Conservation (phyloP, 2,888 invertebrate genomes). For the Tetragonula carbonaria region DNA sequence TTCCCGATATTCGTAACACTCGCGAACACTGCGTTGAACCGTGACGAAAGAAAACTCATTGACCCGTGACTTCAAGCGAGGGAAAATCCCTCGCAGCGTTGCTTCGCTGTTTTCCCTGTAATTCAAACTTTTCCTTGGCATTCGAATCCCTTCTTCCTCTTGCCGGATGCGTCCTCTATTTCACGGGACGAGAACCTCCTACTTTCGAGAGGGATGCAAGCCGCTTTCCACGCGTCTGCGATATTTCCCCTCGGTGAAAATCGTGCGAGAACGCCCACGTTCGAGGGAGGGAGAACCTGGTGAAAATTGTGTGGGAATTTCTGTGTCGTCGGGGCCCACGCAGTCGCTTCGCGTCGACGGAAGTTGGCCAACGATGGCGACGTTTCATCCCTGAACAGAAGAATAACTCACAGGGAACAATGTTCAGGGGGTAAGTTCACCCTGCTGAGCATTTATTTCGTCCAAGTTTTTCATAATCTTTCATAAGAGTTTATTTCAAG, state of each 20-base stretch:
- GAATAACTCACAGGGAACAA: background rate
- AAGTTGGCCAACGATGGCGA: slow-evolving; percentile 34
- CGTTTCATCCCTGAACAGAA: background rate
- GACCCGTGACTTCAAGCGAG: background rate
- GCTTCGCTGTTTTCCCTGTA: background rate
- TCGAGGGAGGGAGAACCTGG: background rate
- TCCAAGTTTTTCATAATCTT: background rate
- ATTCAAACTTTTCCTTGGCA: slow-evolving; percentile 17
- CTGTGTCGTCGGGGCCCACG: background rate
- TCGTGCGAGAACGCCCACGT: background rate
- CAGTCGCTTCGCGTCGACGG: slow-evolving; percentile 23
- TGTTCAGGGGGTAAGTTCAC: background rate
- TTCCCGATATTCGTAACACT: background rate
- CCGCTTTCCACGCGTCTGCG: background rate
- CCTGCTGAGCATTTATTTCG: no score
- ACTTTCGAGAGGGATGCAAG: background rate
- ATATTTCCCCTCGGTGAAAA: background rate
- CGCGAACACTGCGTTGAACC: background rate
- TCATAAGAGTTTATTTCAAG: no score
- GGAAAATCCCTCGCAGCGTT: background rate
- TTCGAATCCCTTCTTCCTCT: slow-evolving; percentile 3
- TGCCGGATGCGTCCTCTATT: background rate
- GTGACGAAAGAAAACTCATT: background rate
- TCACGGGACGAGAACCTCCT: background rate
- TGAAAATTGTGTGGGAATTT: slow-evolving; percentile 10